Percentiles rank a stretch among this genome's conserved stretches.
Conservation (phyloP, 2,888 invertebrate genomes). For the Hirtodrosophila trivittata region DNA sequence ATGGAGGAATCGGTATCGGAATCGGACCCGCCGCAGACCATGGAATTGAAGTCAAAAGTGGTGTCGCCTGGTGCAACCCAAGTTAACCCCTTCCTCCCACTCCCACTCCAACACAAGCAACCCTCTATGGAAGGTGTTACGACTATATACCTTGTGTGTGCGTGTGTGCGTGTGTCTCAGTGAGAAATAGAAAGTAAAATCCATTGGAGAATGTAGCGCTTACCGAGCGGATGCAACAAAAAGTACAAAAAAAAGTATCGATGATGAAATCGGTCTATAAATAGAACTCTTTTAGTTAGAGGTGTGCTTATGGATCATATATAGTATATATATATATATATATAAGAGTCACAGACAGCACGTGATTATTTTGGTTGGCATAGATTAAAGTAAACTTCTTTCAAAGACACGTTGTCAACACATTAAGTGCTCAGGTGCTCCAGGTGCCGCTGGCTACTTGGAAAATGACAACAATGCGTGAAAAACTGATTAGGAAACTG, state of each 20-base stretch:
- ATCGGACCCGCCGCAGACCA: too few species aligned
- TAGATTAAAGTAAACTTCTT: background rate
- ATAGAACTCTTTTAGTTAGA: constrained; percentile 32
- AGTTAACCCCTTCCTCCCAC: background rate
- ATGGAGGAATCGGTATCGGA: too few species aligned
- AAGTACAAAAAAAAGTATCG: constrained; percentile 34
- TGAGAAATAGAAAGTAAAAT: constrained; percentile 64
- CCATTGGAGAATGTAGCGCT: constrained; percentile 42
- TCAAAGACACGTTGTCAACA: constrained; percentile 1
- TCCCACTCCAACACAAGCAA: constrained; percentile 12
- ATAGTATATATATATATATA: too few species aligned
- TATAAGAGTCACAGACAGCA: constrained; percentile 10
- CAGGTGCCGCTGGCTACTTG: constrained; percentile 1
- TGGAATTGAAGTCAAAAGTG: too few species aligned
- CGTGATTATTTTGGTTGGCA: constrained; percentile 32
- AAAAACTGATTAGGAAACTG: constrained; percentile 51
- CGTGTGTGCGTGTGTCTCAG: constrained; percentile 47
- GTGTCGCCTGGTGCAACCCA: too few species aligned
- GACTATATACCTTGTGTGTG: constrained; percentile 36
- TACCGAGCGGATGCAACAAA: constrained; percentile 55
- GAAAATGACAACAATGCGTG: constrained; percentile 45
- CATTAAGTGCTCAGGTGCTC: constrained; percentile 11
- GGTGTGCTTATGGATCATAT: constrained; percentile 12
- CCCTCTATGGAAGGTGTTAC: background rate
- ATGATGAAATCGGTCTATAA: constrained; percentile 61